Base-by-base conservation (phyloP, 2,888 invertebrate genomes). In the Galeruca laticollis region DNA sequence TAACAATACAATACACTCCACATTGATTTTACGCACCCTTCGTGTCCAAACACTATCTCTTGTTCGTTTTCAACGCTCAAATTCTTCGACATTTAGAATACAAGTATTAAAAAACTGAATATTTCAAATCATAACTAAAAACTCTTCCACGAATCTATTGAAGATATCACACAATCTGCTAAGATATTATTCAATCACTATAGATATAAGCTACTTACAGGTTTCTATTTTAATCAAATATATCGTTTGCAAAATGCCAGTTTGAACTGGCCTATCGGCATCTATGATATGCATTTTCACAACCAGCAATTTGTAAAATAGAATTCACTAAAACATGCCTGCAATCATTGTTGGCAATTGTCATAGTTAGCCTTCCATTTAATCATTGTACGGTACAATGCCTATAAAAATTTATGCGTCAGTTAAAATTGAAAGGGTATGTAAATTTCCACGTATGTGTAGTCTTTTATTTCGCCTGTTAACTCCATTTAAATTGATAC, bases 281-380 rank as follows among this genome's bases (percentile, higher is more conserved):
- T 63, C 63, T 54, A 54, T 20, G 40, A 37, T 15, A 63, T 40
- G 26, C 54, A 54, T 63, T 63, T 63, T 54, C 40, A 37, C 40
- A 37, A 26, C 9, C n/a, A 54, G 35, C 47, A 54, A 52, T 54
- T 54, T 21, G 31, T 15, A 54, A 63, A 63, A 63, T 63, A 4
- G 63, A 20, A 63, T 62, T 63, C 54, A 20, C 35, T 63, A 54
- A 26, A 54, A 52, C 52, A 63, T 40, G 35, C 20, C 15, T 54
- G 54, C 51, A 51, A 51, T 18, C 52, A 63, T 54, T 54, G 54
- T 26, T 26, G 52, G n/a, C 52, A 13, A 63, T 26, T 40, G 54
- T 54, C 31, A 10, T n/a, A 54, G 35, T 40, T 20, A 21, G 18
- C n/a, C 21, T 18, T 33, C 40, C 54, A 37, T 63, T 63, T 54